Conservation (phyloP, 2,888 invertebrate genomes). For the Drosophila anomelani region DNA sequence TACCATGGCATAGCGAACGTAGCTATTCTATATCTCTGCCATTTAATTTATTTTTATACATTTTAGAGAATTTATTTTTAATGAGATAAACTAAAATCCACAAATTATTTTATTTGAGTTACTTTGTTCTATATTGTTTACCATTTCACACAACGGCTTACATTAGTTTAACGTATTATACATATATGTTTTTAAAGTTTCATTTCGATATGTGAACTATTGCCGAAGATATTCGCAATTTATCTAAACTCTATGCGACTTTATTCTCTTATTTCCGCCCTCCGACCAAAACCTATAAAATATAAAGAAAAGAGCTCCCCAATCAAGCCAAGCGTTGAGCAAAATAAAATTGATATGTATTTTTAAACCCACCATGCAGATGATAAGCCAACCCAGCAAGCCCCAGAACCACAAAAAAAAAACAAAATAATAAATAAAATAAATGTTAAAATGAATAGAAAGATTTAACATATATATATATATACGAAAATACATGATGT, state of each 20-base stretch:
- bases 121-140: background rate
- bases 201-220: background rate
- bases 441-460: slow-evolving; percentile 14
- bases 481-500: slow-evolving; percentile 19
- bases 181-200: background rate
- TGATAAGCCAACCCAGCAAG: slow-evolving; percentile 48
- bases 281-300: slow-evolving; percentile 5
- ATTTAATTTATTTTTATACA: background rate
- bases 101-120: background rate
- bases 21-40: background rate
- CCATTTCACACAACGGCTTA: too few relatives aligned
- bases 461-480: slow-evolving; percentile 3
- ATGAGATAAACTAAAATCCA: background rate
- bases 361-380: slow-evolving; percentile 71
- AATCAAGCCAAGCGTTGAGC: slow-evolving; percentile 9
- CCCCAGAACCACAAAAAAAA: slow-evolving; percentile 6
- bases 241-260: background rate
- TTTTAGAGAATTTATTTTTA: background rate
- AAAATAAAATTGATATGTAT: slow-evolving; percentile 51
- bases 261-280: background rate
- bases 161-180: too few relatives aligned
- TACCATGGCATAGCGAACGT: background rate
- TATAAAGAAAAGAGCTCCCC: slow-evolving; percentile 3
- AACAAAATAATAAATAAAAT: slow-evolving; percentile 8
- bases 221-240: background rate